These are phyloP conservation scores for Ptiloglossa arizonensis DNA, from an alignment of 1,140 invertebrate species.

Conservation along the genomic window DNA sequence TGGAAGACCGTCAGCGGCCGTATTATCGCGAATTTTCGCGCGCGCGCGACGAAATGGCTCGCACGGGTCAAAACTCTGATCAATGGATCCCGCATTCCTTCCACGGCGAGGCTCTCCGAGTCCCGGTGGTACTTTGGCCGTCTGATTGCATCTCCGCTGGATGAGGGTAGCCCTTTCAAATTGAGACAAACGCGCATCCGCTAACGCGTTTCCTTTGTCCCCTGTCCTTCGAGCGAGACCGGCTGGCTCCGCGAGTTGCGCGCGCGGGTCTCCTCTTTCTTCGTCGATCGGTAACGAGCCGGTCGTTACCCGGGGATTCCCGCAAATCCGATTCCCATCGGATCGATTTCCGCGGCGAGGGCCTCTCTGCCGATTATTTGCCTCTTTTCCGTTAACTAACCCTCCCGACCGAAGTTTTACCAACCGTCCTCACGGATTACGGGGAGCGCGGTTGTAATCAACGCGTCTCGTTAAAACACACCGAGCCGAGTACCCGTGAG, in stretches of 20 bases:
- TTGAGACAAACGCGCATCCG: slow-evolving; percentile 37
- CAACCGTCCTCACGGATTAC: background rate
- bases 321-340: slow-evolving; percentile 8
- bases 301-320: slow-evolving; percentile 23
- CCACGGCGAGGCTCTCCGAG: background rate
- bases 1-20: too few species aligned
- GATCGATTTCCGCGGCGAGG: slow-evolving; percentile 2
- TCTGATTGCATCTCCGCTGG: slow-evolving; percentile 18
- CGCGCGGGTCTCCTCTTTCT: background rate
- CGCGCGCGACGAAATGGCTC: background rate
- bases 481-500: background rate
- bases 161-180: slow-evolving; percentile 22
- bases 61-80: background rate
- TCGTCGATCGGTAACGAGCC: slow-evolving; percentile 10
- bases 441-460: background rate
- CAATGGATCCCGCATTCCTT: background rate
- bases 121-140: background rate
- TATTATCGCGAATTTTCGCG: background rate
- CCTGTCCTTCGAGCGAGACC: background rate
- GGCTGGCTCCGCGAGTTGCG: too few species aligned
- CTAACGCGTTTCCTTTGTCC: slow-evolving; percentile 42
- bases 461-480: background rate
- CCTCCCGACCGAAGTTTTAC: background rate
- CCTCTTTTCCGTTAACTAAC: background rate
- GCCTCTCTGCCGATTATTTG: background rate